A percentile compares a stretch with the other conserved stretches of the same genome.
phyloP scores from a whole-genome alignment of 2,797 vertebrate species.

The Rhincodon typus region DNA sequence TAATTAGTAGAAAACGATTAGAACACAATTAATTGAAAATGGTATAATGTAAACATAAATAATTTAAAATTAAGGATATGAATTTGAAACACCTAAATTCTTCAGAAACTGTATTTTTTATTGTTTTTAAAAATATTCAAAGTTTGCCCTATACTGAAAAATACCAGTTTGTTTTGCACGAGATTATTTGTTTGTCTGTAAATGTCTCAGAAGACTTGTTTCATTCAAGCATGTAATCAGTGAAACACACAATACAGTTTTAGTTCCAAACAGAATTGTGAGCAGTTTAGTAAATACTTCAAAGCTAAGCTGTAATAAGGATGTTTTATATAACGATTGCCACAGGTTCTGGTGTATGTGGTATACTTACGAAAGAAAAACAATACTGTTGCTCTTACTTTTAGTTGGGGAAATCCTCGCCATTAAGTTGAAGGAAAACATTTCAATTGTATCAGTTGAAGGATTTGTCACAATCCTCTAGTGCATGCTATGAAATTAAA shows the following conservation, averaged over 20 bases:
- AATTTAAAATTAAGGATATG: not conserved
- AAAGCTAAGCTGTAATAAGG: not conserved
- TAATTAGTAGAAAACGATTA: constrained; percentile 1
- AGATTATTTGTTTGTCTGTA: constrained; percentile 61
- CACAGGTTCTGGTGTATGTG: not conserved
- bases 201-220: constrained; percentile 51
- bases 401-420: not conserved
- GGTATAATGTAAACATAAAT: not conserved
- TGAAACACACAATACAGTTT: constrained; percentile 36
- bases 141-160: not conserved
- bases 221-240: constrained; percentile 54
- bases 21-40: not conserved
- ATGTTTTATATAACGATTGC: too few relatives aligned
- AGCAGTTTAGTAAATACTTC: not conserved
- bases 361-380: not conserved
- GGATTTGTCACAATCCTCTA: not conserved
- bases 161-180: constrained; percentile 48
- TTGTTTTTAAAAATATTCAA: not conserved
- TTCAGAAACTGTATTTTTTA: not conserved
- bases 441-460: not conserved
- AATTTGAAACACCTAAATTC: not conserved
- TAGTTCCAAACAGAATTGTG: not conserved
- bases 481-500: not conserved
- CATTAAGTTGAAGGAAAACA: not conserved
- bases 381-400: not conserved